Evolutionary conservation across 2,113 vertebrate genomes (phyloP), one percentile per base, ranked within the genome.

Genomic region (Pachycephala philippinensis): DNA sequence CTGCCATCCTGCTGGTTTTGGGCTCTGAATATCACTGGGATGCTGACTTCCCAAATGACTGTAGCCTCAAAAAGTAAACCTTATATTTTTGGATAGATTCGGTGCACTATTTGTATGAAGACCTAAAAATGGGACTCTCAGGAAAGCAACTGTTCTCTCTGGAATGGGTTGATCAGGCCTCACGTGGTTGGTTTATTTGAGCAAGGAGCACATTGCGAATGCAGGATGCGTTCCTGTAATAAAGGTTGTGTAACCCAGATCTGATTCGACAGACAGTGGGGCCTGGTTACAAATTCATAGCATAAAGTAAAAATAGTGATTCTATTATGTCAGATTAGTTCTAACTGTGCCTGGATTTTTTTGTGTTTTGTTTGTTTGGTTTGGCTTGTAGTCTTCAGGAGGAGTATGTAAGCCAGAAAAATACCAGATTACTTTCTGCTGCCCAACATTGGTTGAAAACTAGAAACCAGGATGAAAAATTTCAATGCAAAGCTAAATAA

Each of bases 11-110:
- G 37, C 44, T 15, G 35, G 2, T 59, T 33, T 20, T 1, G 1
- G 37, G 14, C 23, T 40, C 28, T 21, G 5, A 13, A 42, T 33
- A 5, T n/a, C 1, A 0, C 30, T 8, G n/a, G 60, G 42, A 11
- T 42, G 20, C 31, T 12, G 50, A 44, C 40, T 63, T 42, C 47
- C 40, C 49, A 11, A 50, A 44, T 7, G 2, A 33, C 3, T 22
- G 22, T 22, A 37, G 50, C 39, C 15, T 68, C 45, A 20, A 22
- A 65, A 71, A 45, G 9, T 40, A 39, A 82, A 35, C 39, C 42
- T 61, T 7, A 40, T 8, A 9, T 49, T 75, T 57, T 35, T 37
- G 5, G 21, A 60, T 54, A 63, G 19, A 31, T 9, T 66, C 0
- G 1, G 35, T 59, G 44, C 7, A 11, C 5, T 63, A 30, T 59